Evolutionary conservation across 1,140 invertebrate genomes (phyloP), one percentile per base, ranked within the genome.

Genomic region (Pseudomyrmex cubaensis): DNA sequence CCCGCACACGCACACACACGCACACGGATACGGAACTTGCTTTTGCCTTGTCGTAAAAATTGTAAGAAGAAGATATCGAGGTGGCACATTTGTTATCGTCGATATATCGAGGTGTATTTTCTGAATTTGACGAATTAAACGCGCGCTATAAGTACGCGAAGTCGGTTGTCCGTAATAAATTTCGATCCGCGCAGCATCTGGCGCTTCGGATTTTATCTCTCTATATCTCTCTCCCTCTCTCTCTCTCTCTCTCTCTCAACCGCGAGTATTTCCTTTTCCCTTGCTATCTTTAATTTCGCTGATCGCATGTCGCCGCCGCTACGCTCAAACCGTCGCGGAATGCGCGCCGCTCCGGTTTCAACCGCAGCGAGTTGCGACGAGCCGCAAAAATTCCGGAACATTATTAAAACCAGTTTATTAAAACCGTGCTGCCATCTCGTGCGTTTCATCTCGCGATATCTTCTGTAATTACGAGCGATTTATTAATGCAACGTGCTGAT

Each of bases 291-390:
- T 85, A 83, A 87, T 76, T 73, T 83, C 70, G 75, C 22, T 77
- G 72, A 72, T 85, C 84, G 72, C 77, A 62, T 57, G 76, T 85
- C 83, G 77, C 25, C 82, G 77, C 25, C 82, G 83, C 66, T 84
- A 20, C 82, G 76, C 67, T 84, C 69, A 66, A 77, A 62, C 69
- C 85, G 73, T 82, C 83, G 10, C n/a, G 85, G 85, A 87, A 87
- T 87, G 85, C 77, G 77, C 80, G 72, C 84, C 66, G 77, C 85
- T 87, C 85, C 84, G 84, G 64, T 87, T 87, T 87, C 85, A 87
- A 87, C 84, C 85, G 77, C 85, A 85, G 54, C 59, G 54, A 46
- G 63, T 35, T 17, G 72, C 72, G 69, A 48, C 35, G 35, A 35
- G 69, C 57, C 54, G 54, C 52, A 87, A 87, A 87, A 85, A 76